Base-by-base conservation (phyloP, 2,797 vertebrate genomes). In the Holocentrus rufus region DNA sequence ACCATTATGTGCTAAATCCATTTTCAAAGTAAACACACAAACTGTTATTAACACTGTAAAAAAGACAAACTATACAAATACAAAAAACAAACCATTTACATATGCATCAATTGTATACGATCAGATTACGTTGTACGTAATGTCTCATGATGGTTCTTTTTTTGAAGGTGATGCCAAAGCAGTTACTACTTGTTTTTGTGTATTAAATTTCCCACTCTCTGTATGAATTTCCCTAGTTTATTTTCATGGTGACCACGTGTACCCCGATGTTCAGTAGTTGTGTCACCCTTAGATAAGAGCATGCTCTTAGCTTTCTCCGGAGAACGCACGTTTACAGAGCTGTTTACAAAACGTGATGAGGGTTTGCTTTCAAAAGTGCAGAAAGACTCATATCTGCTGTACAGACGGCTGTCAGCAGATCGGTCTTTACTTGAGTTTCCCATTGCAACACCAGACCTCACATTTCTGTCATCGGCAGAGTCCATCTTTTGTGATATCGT, bases 211-310 rank as follows among this genome's bases (percentile, higher is more conserved):
- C 97, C 98, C 56, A 95, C 30, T 81, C 94, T 95, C 13, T 99
- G 97, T 92, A 99, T 93, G 85, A 99, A 96, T 73, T 95, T 96
- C 69, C 94, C 96, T 63, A 99, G 88, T 82, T 95, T 98, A 77
- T 97, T 99, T 88, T 98, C 98, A 82, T 95, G 94, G 79, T 93
- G 93, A 8, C 92, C 90, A 27, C 94, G 63, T 0, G 92, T 81
- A 50, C 84, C 84, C 25, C 94, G 94, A 75, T 79, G 66, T 34
- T 90, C 87, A 64, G 9, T 66, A 1, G 23, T 34, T 18, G 76
- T 55, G 70, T 92, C 94, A 57, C 84, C 80, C 88, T 91, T 94
- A 7, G 87, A 34, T 0, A 86, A 91, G n/a, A 76, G 80, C 30
- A 92, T 52, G 58, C 81, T 60, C 80, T 92, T 94, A 36, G 66